Evolutionary conservation across 2,888 invertebrate genomes (phyloP), one percentile per base, ranked within the genome.

Genomic region (Slavum lentiscoides): DNA sequence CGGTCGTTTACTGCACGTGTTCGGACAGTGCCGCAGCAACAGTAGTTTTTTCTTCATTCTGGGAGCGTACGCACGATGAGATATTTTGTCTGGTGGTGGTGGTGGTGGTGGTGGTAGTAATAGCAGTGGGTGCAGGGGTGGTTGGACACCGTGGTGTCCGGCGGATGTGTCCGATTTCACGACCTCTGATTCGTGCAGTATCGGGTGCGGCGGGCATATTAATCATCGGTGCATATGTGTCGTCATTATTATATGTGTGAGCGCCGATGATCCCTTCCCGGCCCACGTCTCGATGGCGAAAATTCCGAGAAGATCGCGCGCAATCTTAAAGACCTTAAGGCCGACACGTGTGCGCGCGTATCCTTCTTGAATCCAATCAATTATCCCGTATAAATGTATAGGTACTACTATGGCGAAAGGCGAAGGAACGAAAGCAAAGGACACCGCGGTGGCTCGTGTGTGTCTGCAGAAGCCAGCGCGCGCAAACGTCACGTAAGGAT

Each of bases 101-200:
- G 30, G 1, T 30, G 30, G 30, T 30, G 30, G 30, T n/a, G 30
- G 30, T 30, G 30, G 30, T 30, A 30, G 1, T 30, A n/a, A n/a
- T n/a, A n/a, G n/a, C n/a, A n/a, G n/a, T n/a, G n/a, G n/a, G n/a
- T 30, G 30, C 30, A 30, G 30, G 30, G 30, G 30, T 30, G 30
- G 30, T 30, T 49, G 0, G 49, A 13, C 49, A 13, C 2, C 8
- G 58, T 19, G 55, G 70, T 69, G 77, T 80, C 77, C 77, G 62
- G 77, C 77, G 77, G 77, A 80, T 64, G 77, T 80, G 77, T 80
- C 77, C 77, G 49, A 72, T 80, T 80, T 64, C 77, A 77, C 77
- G 39, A 59, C 49, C 61, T 9, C 55, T 5, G 19, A 49, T 8
- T 19, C 53, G 30, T 30, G 30, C 4, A 30, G 30, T 30, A 4